Evolutionary conservation across 1,140 invertebrate genomes (phyloP).

Genomic region (Listronotus bonariensis): DNA sequence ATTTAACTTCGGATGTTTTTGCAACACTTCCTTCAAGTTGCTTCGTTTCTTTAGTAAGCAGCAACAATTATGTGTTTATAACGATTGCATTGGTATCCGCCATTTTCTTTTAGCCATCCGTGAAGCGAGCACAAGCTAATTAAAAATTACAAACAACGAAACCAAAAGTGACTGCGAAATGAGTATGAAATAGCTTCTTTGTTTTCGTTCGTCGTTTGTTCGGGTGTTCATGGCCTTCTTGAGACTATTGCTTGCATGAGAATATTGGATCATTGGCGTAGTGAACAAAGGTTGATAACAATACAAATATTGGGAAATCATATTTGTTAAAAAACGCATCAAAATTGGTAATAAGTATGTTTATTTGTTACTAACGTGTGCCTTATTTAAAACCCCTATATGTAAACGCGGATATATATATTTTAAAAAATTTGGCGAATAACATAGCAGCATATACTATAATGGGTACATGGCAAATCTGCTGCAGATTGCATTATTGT

Average conservation of each 20-base stretch:
- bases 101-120: slow-evolving; percentile 52
- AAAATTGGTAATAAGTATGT: too few species aligned
- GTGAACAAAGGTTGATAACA: background rate
- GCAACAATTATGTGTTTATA: slow-evolving; percentile 45
- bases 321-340: too few species aligned
- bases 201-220: slow-evolving; percentile 40
- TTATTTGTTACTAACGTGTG: too few species aligned
- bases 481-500: too few species aligned
- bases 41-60: slow-evolving; percentile 44
- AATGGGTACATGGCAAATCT: too few species aligned
- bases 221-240: slow-evolving; percentile 29
- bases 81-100: slow-evolving; percentile 52
- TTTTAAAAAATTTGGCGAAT: too few species aligned
- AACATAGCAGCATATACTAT: too few species aligned
- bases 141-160: slow-evolving; percentile 52
- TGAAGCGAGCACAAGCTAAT: slow-evolving; percentile 49
- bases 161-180: slow-evolving; percentile 52
- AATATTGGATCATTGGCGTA: slow-evolving; percentile 8
- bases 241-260: slow-evolving; percentile 21
- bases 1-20: slow-evolving; percentile 23
- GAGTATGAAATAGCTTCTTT: slow-evolving; percentile 49
- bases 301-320: too few species aligned
- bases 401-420: too few species aligned
- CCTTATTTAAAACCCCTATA: too few species aligned
- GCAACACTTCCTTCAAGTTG: slow-evolving; percentile 30